Base-by-base conservation (phyloP, 2,888 invertebrate genomes). In the Arrhopalites spinosus region DNA sequence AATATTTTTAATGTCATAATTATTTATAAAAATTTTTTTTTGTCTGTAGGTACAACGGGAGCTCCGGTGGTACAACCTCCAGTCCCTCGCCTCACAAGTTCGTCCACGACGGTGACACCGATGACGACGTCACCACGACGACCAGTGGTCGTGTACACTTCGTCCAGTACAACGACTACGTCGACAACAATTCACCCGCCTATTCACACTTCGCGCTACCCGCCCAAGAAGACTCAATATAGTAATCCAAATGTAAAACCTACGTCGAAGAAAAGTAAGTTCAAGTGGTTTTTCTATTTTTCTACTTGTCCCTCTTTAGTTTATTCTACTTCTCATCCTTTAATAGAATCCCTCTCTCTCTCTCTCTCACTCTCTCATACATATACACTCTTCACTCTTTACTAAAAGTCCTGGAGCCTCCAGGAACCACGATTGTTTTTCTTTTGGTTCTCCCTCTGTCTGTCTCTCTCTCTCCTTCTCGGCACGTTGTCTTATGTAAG, bases 261-360 rank as follows among this genome's bases (percentile, higher is more conserved):
- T 70, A 89, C 91, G 83, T 91, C 91, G 83, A 93, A 93, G 87
- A 88, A 88, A 85, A 87, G 82, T 87, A 84, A 88, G 88, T 68
- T 36, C 36, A 36, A 36, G 36, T 36, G 11, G 36, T 36, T 36
- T 36, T 36, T 11, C 11, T 36, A 15, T 72, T 36, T 56, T 15
- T 59, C 36, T 69, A 75, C 63, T 50, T 47, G 50, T 17, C 27
- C 25, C 29, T 50, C 70, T 25, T 69, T 50, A 50, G 23, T 45
- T 17, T 25, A n/a, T n/a, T n/a, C n/a, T n/a, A n/a, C n/a, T 45
- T 20, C 53, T 69, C 70, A 20, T 11, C 17, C 11, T 45, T 23
- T 23, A 47, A 11, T 25, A 45, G 15, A 45, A 15, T 15, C 45
- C 43, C 7, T 47, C 20, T 47, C 47, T 50, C 8, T 50, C n/a